Percentiles rank a stretch among this genome's conserved stretches.
Evolutionary conservation across 2,797 vertebrate genomes (phyloP).

Genomic region (Pseudochromis fuscus): DNA sequence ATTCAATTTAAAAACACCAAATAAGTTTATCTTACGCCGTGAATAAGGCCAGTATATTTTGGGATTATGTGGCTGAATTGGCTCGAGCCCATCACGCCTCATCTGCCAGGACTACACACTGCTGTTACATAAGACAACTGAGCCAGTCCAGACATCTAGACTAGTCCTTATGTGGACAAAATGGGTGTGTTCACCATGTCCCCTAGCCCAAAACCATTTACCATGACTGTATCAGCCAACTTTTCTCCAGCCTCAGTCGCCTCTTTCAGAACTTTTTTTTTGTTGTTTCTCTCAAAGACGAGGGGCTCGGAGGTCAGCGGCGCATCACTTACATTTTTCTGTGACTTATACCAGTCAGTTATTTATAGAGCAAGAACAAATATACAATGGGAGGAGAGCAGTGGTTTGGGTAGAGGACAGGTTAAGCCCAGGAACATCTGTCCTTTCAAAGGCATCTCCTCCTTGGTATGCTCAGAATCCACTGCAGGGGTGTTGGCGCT

Average conservation of each 20-base stretch:
- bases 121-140: slow-evolving; percentile 74
- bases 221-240: slow-evolving; percentile 61
- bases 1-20: slow-evolving; percentile 50
- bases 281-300: slow-evolving; percentile 48
- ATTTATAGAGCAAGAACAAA: slow-evolving; percentile 85
- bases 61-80: slow-evolving; percentile 70
- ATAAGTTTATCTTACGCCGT: slow-evolving; percentile 43
- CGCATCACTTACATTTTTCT: slow-evolving; percentile 72
- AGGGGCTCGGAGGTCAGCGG: slow-evolving; percentile 68
- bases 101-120: slow-evolving; percentile 68
- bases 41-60: slow-evolving; percentile 70
- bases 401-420: slow-evolving; percentile 70
- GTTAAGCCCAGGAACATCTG: slow-evolving; percentile 79
- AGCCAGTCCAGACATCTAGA: slow-evolving; percentile 67
- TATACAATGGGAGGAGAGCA: slow-evolving; percentile 74
- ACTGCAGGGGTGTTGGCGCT: slow-evolving; percentile 83
- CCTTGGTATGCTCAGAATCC: slow-evolving; percentile 85
- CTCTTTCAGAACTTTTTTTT: slow-evolving; percentile 24
- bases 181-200: slow-evolving; percentile 61
- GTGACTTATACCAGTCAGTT: slow-evolving; percentile 69
- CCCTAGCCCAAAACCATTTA: slow-evolving; percentile 65
- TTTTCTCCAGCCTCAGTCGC: slow-evolving; percentile 32
- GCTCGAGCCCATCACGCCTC: slow-evolving; percentile 63
- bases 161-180: slow-evolving; percentile 73
- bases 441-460: slow-evolving; percentile 82